phyloP scores from a whole-genome alignment of 2,113 vertebrate species.

The Rhineura floridana region DNA sequence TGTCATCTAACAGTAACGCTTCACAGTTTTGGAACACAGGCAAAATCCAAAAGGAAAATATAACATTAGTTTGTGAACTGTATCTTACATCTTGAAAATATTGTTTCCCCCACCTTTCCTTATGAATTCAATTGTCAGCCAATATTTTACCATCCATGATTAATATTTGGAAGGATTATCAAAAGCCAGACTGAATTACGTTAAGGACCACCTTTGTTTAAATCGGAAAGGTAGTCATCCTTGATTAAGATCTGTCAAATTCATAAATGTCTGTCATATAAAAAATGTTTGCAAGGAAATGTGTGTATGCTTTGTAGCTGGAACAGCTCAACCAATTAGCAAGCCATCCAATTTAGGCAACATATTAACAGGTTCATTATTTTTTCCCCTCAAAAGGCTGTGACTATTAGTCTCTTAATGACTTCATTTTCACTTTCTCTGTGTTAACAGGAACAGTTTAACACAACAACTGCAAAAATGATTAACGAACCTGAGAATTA shows the following conservation, averaged over 20 bases:
- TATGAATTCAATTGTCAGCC: too few relatives aligned
- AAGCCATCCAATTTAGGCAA: slow-evolving; percentile 52
- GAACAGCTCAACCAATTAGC: not conserved
- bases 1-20: not conserved
- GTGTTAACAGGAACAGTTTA: slow-evolving; percentile 66
- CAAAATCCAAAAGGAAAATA: not conserved
- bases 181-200: not conserved
- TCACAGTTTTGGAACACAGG: not conserved
- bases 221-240: not conserved
- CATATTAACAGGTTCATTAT: slow-evolving; percentile 48
- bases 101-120: not conserved
- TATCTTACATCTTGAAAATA: not conserved
- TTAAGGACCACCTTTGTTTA: not conserved
- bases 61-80: not conserved
- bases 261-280: not conserved
- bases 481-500: slow-evolving; percentile 71
- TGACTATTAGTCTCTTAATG: slow-evolving; percentile 69
- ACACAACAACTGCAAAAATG: slow-evolving; percentile 68
- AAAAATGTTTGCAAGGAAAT: not conserved
- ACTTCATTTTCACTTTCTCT: slow-evolving; percentile 69
- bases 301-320: not conserved
- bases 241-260: not conserved
- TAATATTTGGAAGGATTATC: not conserved
- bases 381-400: slow-evolving; percentile 64
- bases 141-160: not conserved